A percentile compares a stretch with the other conserved stretches of the same genome.
Conservation (phyloP, 1,140 invertebrate genomes). For the Microplitis mediator region DNA sequence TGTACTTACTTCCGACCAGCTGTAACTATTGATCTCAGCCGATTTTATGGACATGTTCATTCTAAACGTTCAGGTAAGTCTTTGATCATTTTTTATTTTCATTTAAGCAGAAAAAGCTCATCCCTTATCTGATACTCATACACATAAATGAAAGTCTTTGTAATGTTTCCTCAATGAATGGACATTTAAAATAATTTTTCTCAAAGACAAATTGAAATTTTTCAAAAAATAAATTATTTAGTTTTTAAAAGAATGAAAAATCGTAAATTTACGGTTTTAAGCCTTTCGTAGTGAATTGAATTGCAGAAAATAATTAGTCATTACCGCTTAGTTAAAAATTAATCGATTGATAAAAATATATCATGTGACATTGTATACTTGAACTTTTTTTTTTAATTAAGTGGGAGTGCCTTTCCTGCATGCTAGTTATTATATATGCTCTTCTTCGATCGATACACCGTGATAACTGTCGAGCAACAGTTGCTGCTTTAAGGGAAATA, state of each 20-base stretch:
- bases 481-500: slow-evolving; percentile 17
- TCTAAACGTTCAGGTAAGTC: slow-evolving; percentile 71
- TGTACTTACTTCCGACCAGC: slow-evolving; percentile 65
- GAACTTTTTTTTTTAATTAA: background rate
- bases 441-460: slow-evolving; percentile 29
- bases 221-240: no score
- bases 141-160: no score
- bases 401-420: slow-evolving; percentile 34
- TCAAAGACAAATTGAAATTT: no score
- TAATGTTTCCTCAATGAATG: no score
- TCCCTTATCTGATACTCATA: no score
- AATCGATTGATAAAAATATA: background rate
- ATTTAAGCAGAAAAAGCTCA: background rate
- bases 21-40: slow-evolving; percentile 70
- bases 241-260: no score
- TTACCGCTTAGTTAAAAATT: background rate
- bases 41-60: slow-evolving; percentile 70
- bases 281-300: no score
- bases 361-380: slow-evolving; percentile 11
- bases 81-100: background rate
- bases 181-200: no score
- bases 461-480: slow-evolving; percentile 30
- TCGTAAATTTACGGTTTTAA: no score
- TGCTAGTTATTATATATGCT: background rate
- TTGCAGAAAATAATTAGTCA: no score